These are phyloP conservation scores for Sycobia sp. DNA, from an alignment of 1,140 invertebrate genomes.

Conservation along the genomic window DNA sequence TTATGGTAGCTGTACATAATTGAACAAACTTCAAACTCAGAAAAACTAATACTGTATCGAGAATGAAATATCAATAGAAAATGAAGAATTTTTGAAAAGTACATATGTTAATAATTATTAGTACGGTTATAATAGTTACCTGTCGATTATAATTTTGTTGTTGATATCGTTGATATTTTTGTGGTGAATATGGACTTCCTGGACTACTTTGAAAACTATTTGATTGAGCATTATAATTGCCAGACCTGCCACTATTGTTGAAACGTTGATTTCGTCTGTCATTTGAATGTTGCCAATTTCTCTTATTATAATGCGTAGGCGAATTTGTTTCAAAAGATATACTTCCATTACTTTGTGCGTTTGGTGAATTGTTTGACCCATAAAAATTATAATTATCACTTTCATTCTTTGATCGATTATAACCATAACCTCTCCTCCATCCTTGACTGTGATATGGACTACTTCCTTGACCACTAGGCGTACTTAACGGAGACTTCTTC, in stretches of 20 bases:
- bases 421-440: constrained; percentile 12
- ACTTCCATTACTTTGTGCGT: background rate
- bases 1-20: too few species aligned
- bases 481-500: constrained; percentile 19
- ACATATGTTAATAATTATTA: background rate
- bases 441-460: constrained; percentile 1
- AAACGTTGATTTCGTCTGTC: background rate
- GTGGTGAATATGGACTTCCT: background rate
- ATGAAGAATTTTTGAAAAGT: too few species aligned
- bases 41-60: too few species aligned
- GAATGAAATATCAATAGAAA: too few species aligned
- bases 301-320: constrained; percentile 1
- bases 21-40: too few species aligned
- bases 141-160: background rate
- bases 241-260: background rate
- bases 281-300: background rate
- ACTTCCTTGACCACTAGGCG: background rate
- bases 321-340: constrained; percentile 9
- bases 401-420: background rate
- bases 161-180: constrained; percentile 6
- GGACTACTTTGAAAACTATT: constrained; percentile 11
- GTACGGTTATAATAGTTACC: background rate
- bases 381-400: constrained; percentile 5
- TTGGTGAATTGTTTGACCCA: background rate
- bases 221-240: constrained; percentile 1